Evolutionary conservation across 2,888 invertebrate species (phyloP).

Genomic region (Pollenia angustigena): DNA sequence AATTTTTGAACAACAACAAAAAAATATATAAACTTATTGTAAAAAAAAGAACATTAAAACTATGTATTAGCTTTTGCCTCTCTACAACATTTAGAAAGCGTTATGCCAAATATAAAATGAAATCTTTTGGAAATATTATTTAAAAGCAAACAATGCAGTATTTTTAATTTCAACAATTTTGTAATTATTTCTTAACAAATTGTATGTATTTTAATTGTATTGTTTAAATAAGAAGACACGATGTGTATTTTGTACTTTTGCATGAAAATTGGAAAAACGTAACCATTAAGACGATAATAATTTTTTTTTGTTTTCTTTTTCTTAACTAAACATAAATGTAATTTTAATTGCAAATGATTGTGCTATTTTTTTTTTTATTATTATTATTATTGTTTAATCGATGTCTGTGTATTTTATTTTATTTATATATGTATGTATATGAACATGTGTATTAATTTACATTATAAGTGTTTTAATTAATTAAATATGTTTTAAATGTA

Average conservation of each 20-base stretch:
- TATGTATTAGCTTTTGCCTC: conserved; percentile 58
- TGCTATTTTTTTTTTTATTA: conserved; percentile 57
- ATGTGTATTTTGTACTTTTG: conserved; percentile 54
- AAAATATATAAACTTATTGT: conserved; percentile 38
- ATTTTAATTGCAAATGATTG: conserved; percentile 66
- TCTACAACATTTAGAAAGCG: conserved; percentile 46
- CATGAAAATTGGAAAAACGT: conserved; percentile 27
- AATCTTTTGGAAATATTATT: conserved; percentile 50
- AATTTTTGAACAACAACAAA: conserved; percentile 38
- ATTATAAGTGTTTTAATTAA: conserved; percentile 59
- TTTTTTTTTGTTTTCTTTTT: background rate
- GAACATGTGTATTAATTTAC: conserved; percentile 25
- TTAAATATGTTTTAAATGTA: conserved; percentile 45
- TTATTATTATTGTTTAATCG: conserved; percentile 22
- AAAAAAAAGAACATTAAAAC: conserved; percentile 17
- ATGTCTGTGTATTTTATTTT: conserved; percentile 52
- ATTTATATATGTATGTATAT: conserved; percentile 51
- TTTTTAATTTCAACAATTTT: conserved; percentile 37
- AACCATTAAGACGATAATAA: background rate
- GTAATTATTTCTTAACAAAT: conserved; percentile 44
- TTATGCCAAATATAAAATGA: conserved; percentile 65
- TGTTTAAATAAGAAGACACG: conserved; percentile 30
- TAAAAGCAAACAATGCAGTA: conserved; percentile 41
- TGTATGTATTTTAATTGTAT: conserved; percentile 41
- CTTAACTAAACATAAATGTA: conserved; percentile 35